phyloP scores from a whole-genome alignment of 2,888 invertebrate genomes.

The Steinernema carpocapsae region DNA sequence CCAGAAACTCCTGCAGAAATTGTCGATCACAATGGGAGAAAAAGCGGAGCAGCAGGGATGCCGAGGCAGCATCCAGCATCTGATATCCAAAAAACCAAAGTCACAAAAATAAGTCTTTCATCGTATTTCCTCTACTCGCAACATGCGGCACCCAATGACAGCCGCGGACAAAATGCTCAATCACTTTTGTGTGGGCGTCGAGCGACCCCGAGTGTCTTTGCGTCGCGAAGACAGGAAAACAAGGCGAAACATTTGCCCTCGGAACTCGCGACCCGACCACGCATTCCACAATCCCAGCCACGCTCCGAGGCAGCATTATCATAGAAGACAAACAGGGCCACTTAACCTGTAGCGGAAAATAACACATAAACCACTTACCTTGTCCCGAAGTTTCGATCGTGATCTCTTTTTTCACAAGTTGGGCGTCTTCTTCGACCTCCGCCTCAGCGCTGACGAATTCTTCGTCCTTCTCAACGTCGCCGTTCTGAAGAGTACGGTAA shows the following conservation, averaged over 20 bases:
- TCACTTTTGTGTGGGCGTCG: constrained; percentile 24
- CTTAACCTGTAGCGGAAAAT: constrained; percentile 14
- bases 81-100: constrained; percentile 17
- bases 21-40: constrained; percentile 12
- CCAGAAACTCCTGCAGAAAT: not conserved
- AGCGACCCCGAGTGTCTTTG: not conserved
- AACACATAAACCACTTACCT: constrained; percentile 40
- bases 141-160: constrained; percentile 23
- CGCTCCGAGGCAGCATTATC: constrained; percentile 26
- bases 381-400: constrained; percentile 47
- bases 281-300: constrained; percentile 1
- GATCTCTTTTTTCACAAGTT: constrained; percentile 47
- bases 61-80: not conserved
- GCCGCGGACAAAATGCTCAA: constrained; percentile 29
- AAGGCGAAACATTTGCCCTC: constrained; percentile 35
- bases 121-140: not conserved
- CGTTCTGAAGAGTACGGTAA: not conserved
- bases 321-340: constrained; percentile 25
- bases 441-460: constrained; percentile 51
- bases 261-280: constrained; percentile 23
- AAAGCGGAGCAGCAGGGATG: not conserved
- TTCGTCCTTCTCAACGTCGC: constrained; percentile 52
- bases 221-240: not conserved
- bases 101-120: not conserved
- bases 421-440: constrained; percentile 51